Evolutionary conservation across 1,140 invertebrate genomes (phyloP).

Genomic region (Drosophila orosa): DNA sequence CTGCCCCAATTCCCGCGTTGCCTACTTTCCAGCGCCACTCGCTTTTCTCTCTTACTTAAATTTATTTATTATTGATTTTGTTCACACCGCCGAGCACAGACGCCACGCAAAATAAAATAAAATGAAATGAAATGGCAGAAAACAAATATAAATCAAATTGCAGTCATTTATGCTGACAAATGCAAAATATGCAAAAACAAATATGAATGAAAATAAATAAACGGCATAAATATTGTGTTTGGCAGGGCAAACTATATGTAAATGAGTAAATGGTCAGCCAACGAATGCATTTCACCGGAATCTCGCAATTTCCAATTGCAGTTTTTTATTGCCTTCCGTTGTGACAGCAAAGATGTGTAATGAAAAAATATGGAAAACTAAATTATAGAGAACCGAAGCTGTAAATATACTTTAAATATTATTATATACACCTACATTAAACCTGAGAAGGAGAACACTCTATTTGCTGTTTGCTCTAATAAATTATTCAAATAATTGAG

Average conservation of each 20-base stretch:
- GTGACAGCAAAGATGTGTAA: background rate
- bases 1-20: conserved; percentile 41
- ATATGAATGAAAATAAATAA: conserved; percentile 31
- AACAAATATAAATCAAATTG: conserved; percentile 52
- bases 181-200: conserved; percentile 31
- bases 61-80: conserved; percentile 38
- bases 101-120: background rate
- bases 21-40: conserved; percentile 28
- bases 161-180: conserved; percentile 57
- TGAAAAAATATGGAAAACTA: conserved; percentile 6
- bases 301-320: conserved; percentile 22
- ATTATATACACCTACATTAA: too few relatives aligned
- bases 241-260: conserved; percentile 35
- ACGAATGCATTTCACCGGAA: conserved; percentile 39
- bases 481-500: too few relatives aligned
- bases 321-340: conserved; percentile 40
- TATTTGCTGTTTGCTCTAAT: too few relatives aligned
- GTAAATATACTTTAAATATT: conserved; percentile 9
- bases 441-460: too few relatives aligned
- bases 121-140: conserved; percentile 6
- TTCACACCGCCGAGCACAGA: background rate
- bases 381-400: background rate
- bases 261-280: conserved; percentile 36
- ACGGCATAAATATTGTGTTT: conserved; percentile 44
- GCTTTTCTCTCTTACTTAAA: conserved; percentile 5